Evolutionary conservation across 2,888 invertebrate species (phyloP), one percentile per base, ranked within the genome.

Genomic region (Hypena proboscidalis): DNA sequence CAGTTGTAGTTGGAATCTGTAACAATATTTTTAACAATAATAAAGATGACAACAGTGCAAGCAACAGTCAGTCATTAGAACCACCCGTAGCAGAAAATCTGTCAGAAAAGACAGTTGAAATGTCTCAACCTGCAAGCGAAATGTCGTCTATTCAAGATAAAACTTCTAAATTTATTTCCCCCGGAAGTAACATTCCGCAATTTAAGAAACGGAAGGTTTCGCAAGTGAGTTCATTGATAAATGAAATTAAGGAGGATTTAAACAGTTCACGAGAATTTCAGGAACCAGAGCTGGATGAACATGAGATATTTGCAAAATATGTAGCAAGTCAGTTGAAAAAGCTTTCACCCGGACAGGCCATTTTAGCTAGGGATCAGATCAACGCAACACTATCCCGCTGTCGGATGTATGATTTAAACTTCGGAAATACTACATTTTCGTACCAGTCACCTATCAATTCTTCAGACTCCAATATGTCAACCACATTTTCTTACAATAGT

Each of bases 41-140:
- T 33, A 45, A 39, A 44, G 44, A 44, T 44, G 44, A 44, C 44
- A 44, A 44, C 44, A 44, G 44, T 44, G 44, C 44, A 44, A 44
- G 44, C 44, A 44, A 44, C 44, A 44, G 44, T 44, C 44, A 44
- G 44, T 44, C 44, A 44, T 44, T 44, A 44, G 44, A 44, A 38
- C 37, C 37, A 44, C 44, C 44, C 38, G 45, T 45, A 39, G 39
- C 45, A 45, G 45, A 45, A n/a, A n/a, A n/a, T n/a, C n/a, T n/a
- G n/a, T n/a, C n/a, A n/a, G n/a, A n/a, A n/a, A n/a, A n/a, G n/a
- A n/a, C n/a, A n/a, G n/a, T n/a, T n/a, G n/a, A n/a, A n/a, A n/a
- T n/a, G n/a, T n/a, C n/a, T n/a, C n/a, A n/a, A n/a, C n/a, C n/a
- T n/a, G n/a, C n/a, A n/a, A n/a, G n/a, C n/a, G n/a, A n/a, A n/a